Conservation (phyloP, 2,113 vertebrate species). For the Natator depressus region DNA sequence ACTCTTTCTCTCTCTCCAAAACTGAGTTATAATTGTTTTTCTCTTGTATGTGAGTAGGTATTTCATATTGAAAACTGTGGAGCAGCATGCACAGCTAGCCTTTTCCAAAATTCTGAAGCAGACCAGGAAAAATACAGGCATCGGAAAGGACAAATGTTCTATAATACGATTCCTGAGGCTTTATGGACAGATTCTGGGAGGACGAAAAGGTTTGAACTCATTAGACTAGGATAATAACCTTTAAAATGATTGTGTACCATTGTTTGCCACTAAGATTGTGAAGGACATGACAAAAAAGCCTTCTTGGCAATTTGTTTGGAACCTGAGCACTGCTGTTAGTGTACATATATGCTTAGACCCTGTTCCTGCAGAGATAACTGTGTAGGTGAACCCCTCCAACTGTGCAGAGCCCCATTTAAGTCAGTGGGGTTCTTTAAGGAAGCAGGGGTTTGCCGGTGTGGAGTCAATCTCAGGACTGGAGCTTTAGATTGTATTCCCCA, state of each 20-base stretch:
- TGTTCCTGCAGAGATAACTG: background rate
- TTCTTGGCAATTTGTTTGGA: background rate
- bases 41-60: background rate
- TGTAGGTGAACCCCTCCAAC: too few species aligned
- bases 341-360: background rate
- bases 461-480: background rate
- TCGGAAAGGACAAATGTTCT: constrained; percentile 41
- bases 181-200: constrained; percentile 53
- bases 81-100: constrained; percentile 47
- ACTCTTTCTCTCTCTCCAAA: background rate
- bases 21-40: background rate
- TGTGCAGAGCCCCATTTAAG: background rate
- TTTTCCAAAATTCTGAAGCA: constrained; percentile 51
- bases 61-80: background rate
- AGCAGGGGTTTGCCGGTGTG: background rate
- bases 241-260: background rate
- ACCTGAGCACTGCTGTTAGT: too few species aligned
- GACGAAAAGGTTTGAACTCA: constrained; percentile 36
- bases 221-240: background rate
- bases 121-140: constrained; percentile 37
- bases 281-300: background rate
- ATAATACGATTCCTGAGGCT: constrained; percentile 48
- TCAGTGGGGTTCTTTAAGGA: background rate
- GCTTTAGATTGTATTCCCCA: background rate
- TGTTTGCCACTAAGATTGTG: background rate